These are phyloP conservation scores for Microcebus jonahi DNA, from an alignment of 2,113 vertebrate species.

Conservation along the genomic window DNA sequence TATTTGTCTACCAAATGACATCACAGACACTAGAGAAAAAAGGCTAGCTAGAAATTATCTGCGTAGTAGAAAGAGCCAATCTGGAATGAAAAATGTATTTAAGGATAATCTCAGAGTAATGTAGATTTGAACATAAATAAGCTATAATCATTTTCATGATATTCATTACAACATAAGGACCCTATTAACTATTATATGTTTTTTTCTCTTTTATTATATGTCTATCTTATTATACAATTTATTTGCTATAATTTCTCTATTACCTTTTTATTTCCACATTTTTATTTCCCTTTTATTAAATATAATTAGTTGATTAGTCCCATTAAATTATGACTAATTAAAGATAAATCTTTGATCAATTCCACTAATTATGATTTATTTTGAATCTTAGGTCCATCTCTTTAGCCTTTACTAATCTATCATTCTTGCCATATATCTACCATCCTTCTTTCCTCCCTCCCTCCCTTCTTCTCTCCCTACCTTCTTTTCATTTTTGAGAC, in stretches of 20 bases:
- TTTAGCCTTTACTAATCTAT: background rate
- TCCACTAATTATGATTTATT: background rate
- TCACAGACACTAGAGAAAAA: background rate
- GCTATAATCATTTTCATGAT: background rate
- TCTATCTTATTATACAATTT: background rate
- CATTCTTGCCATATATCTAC: background rate
- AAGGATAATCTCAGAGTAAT: background rate
- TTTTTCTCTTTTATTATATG: background rate
- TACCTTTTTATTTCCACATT: background rate
- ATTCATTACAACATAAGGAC: background rate
- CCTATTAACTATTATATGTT: background rate
- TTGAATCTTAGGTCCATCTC: background rate
- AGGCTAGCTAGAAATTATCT: background rate
- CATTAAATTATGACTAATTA: background rate
- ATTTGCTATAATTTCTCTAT: background rate
- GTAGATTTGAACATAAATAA: background rate
- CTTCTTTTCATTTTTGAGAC: background rate
- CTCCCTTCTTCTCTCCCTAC: background rate
- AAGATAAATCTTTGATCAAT: background rate
- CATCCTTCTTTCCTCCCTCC: background rate
- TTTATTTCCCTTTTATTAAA: background rate
- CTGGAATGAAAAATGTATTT: background rate
- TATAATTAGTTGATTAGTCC: background rate
- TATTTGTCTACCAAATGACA: background rate
- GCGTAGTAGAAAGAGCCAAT: background rate